Evolutionary conservation across 2,797 vertebrate genomes (phyloP).

Genomic region (Passerculus sandwichensis): DNA sequence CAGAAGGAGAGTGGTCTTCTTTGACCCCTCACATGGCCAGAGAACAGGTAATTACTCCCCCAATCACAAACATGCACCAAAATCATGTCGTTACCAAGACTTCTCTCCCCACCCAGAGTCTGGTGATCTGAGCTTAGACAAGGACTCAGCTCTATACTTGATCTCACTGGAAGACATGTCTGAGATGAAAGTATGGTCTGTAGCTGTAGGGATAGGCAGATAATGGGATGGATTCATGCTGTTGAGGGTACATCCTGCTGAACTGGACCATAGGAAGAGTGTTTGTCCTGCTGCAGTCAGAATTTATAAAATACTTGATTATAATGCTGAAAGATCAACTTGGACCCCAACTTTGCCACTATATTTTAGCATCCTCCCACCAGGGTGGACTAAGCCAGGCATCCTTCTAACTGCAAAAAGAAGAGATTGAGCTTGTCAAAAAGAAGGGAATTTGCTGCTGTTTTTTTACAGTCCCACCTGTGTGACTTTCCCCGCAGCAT

Average conservation of each 20-base stretch:
- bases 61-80: not conserved
- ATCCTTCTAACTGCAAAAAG: not conserved
- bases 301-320: not conserved
- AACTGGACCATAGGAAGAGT: not conserved
- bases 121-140: not conserved
- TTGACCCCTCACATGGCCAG: slow-evolving; percentile 45
- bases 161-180: not conserved
- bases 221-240: not conserved
- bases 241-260: not conserved
- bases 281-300: not conserved
- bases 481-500: not conserved
- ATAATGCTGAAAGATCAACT: not conserved
- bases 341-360: not conserved
- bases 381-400: not conserved
- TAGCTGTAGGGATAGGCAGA: not conserved
- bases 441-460: not conserved
- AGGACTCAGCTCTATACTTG: not conserved
- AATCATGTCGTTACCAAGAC: not conserved
- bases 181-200: not conserved
- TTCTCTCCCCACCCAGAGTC: not conserved
- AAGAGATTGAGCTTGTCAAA: not conserved
- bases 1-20: slow-evolving; percentile 44
- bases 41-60: slow-evolving; percentile 53
- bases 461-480: not conserved
- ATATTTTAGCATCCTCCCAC: not conserved